Evolutionary conservation across 2,113 vertebrate genomes (phyloP).

Genomic region (Lophotis ruficrista): DNA sequence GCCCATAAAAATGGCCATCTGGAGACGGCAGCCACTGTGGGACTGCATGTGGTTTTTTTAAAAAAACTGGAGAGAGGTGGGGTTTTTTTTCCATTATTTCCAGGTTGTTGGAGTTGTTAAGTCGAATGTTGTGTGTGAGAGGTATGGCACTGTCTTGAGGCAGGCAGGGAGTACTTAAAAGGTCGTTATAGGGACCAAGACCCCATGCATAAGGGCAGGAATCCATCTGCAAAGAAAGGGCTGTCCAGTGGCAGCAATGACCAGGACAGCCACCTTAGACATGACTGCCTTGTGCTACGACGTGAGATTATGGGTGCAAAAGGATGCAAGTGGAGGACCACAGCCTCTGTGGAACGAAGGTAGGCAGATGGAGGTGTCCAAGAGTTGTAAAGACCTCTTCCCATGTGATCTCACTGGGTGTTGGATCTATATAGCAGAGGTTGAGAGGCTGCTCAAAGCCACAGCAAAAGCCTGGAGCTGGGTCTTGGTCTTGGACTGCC

Average conservation of each 20-base stretch:
- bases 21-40: not conserved
- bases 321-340: fast-evolving
- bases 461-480: not conserved
- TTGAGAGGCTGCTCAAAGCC: not conserved
- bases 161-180: not conserved
- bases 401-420: not conserved
- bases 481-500: not conserved
- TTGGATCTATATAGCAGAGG: not conserved
- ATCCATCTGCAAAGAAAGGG: not conserved
- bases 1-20: not conserved
- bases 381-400: not conserved
- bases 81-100: not conserved
- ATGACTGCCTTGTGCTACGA: not conserved
- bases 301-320: not conserved
- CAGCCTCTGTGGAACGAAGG: not conserved
- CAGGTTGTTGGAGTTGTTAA: not conserved
- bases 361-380: not conserved
- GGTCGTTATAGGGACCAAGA: not conserved
- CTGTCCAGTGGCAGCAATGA: not conserved
- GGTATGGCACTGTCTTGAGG: not conserved
- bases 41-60: not conserved
- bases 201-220: not conserved
- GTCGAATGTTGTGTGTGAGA: fast-evolving
- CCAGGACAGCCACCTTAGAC: not conserved
- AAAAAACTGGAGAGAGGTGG: not conserved